Evolutionary conservation across 1,140 invertebrate species (phyloP).

Genomic region (Pseudomyrmex cubaensis): DNA sequence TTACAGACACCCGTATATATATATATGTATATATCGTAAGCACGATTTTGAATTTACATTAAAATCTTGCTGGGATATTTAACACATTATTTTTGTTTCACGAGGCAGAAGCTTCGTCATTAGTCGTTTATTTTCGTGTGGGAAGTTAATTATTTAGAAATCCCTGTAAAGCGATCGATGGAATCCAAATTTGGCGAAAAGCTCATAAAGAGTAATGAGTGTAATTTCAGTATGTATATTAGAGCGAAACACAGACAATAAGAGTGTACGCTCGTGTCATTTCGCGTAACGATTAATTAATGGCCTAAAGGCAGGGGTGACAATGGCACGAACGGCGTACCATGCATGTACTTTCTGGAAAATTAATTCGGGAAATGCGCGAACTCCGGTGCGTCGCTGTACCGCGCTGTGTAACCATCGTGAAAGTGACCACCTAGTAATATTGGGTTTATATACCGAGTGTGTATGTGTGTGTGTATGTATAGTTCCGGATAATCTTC

Average conservation of each 20-base stretch:
- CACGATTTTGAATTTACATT: conserved; percentile 36
- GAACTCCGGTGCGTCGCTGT: background rate
- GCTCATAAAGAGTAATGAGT: conserved; percentile 6
- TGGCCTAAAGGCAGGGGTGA: background rate
- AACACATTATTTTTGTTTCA: conserved; percentile 6
- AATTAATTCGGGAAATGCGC: conserved; percentile 49
- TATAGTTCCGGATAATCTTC: background rate
- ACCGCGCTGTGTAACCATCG: background rate
- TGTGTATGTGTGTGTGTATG: background rate
- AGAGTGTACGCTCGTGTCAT: conserved; percentile 18
- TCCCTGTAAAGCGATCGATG: background rate
- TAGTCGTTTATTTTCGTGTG: background rate
- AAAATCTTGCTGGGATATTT: conserved; percentile 30
- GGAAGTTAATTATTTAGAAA: background rate
- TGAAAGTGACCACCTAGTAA: conserved; percentile 20
- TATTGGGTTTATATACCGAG: conserved; percentile 2
- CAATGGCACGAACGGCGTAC: background rate
- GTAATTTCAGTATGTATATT: background rate
- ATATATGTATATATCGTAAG: background rate
- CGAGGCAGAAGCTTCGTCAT: background rate
- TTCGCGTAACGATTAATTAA: conserved; percentile 18
- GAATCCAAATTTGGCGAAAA: background rate
- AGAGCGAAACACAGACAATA: background rate
- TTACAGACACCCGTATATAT: too few relatives aligned
- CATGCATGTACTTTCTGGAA: conserved; percentile 43